Evolutionary conservation across 2,888 invertebrate genomes (phyloP), one percentile per base, ranked within the genome.

Genomic region (Acanthopleura granulata): DNA sequence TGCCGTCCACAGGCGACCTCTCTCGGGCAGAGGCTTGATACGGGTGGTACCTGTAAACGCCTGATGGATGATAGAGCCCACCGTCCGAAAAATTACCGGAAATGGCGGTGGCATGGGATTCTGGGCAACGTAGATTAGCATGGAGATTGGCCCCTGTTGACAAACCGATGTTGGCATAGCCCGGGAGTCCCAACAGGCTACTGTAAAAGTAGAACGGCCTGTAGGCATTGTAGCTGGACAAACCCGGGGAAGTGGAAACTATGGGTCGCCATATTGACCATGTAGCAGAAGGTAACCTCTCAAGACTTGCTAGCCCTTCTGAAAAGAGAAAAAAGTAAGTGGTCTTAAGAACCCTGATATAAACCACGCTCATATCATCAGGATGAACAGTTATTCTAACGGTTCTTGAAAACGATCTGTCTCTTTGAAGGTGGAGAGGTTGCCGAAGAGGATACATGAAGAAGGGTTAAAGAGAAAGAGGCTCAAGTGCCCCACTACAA

Each of bases 251-350:
- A 27, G 66, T 15, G 66, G 66, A 66, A 22, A 66, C 66, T 66
- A 66, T 66, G 29, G 66, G 66, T 6, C 66, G 22, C 66, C 66
- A 66, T 27, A 66, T 66, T 16, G 66, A 66, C 66, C 66, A 66
- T 22, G 66, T 66, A 18, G 66, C 66, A 6, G 66, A 66, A 22
- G 66, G 66, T 15, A 66, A 66, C 66, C 66, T 66, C 66, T 66
- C 66, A 22, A 66, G 29, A 66, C 66, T 66, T 12, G 66, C 66
- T 16, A 66, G 25, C 6, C 66, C 66, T 66, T 66, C 66, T 66
- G 66, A 16, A 27, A 66, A 66, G 16, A 27, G 6, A 66, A 22
- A 66, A 66, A 27, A 66, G 66, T 18, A 57, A 57, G 40, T 40
- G 40, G 40, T 9, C 40, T 6, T 40, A 40, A 40, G 40, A 40